Percentiles rank a stretch among this genome's conserved stretches.
Evolutionary conservation across 1,140 invertebrate genomes (phyloP).

Genomic region (Eulimnadia texana): DNA sequence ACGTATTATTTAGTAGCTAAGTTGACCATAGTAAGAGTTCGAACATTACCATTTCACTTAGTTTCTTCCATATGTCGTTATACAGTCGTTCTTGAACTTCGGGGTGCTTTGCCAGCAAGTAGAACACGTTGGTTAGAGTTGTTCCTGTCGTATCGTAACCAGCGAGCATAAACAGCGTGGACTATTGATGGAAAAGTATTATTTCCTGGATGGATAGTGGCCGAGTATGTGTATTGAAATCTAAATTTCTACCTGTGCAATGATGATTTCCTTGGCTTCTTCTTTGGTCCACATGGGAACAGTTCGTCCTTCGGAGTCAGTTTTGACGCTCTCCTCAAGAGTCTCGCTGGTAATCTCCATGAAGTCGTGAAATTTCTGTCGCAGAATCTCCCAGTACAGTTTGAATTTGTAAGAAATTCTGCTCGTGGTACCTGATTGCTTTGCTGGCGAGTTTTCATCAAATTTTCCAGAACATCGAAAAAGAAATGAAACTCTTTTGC

Average conservation of each 20-base stretch:
- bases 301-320: background rate
- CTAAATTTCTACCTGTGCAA: background rate
- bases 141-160: constrained; percentile 63
- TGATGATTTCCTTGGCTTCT: constrained; percentile 2
- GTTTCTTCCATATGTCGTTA: constrained; percentile 23
- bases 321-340: background rate
- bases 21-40: background rate
- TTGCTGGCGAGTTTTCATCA: background rate
- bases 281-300: background rate
- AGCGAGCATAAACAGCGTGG: constrained; percentile 51
- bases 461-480: background rate
- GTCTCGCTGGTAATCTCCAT: constrained; percentile 8
- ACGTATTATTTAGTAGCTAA: background rate
- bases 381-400: background rate
- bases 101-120: constrained; percentile 48
- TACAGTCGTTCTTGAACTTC: constrained; percentile 35
- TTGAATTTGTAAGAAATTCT: background rate
- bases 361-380: constrained; percentile 7
- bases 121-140: constrained; percentile 44
- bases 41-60: constrained; percentile 13
- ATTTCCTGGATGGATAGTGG: no score
- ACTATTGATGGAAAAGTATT: constrained; percentile 29
- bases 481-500: background rate
- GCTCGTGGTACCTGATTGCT: background rate
- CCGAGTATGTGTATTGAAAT: background rate